Conservation (phyloP, 2,113 vertebrate species). For the Muscicapa adusta region DNA sequence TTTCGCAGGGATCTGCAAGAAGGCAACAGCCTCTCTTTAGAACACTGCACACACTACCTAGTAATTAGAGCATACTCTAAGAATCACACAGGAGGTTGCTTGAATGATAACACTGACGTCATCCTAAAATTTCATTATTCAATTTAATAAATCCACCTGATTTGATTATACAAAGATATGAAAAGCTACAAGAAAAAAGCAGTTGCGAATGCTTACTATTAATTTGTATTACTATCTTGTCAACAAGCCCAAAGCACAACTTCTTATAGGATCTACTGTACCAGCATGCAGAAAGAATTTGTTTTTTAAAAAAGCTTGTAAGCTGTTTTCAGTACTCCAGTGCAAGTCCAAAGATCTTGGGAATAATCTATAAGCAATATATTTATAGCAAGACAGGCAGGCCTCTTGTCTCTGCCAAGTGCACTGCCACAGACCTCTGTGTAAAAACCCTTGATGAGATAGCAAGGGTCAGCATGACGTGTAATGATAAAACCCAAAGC, state of each 20-base stretch:
- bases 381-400: background rate
- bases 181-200: background rate
- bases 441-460: background rate
- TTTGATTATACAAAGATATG: background rate
- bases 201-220: background rate
- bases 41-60: background rate
- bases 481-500: background rate
- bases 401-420: background rate
- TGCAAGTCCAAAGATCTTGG: background rate
- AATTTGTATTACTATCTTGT: background rate
- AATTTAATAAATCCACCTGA: background rate
- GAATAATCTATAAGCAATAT: background rate
- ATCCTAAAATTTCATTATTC: background rate
- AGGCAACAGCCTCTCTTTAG: background rate
- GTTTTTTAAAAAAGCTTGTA: background rate
- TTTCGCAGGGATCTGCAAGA: conserved; percentile 85
- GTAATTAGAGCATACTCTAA: background rate
- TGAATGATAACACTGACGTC: background rate
- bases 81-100: background rate
- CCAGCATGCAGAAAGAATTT: background rate
- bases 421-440: background rate
- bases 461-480: background rate
- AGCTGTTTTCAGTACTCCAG: background rate
- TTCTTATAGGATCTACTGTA: background rate
- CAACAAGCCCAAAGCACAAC: background rate